Conservation (phyloP, 1,140 invertebrate genomes). For the Charaxes varanes region DNA sequence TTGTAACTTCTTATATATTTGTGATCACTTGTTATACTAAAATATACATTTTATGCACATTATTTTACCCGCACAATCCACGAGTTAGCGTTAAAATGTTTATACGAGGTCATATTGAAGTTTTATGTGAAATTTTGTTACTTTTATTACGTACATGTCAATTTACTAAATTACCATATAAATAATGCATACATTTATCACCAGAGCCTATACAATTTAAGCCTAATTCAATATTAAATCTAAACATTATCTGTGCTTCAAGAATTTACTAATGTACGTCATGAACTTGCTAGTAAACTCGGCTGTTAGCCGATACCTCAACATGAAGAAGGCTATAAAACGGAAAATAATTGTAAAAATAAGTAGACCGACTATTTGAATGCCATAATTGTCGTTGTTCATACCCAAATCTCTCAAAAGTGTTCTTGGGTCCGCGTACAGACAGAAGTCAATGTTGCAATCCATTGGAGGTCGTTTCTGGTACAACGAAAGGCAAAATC, state of each 20-base stretch:
- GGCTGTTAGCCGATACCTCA: constrained; percentile 58
- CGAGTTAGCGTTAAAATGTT: too few relatives aligned
- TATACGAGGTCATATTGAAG: too few relatives aligned
- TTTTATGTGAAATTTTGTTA: neutral
- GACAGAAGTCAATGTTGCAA: constrained; percentile 59
- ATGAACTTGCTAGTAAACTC: constrained; percentile 70
- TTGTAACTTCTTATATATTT: too few relatives aligned
- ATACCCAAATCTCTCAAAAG: constrained; percentile 71
- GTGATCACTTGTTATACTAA: too few relatives aligned
- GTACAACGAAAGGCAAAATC: constrained; percentile 61
- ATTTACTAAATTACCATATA: too few relatives aligned
- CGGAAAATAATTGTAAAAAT: constrained; percentile 64
- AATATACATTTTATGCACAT: too few relatives aligned
- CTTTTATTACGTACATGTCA: too few relatives aligned
- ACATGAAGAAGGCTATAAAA: constrained; percentile 55
- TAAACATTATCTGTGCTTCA: constrained; percentile 59
- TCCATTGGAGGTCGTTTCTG: constrained; percentile 49
- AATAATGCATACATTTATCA: too few relatives aligned
- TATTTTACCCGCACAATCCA: too few relatives aligned
- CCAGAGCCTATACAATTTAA: too few relatives aligned
- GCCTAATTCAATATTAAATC: neutral
- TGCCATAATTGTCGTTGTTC: constrained; percentile 38
- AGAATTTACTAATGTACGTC: constrained; percentile 60
- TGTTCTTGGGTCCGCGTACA: constrained; percentile 76
- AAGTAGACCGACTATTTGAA: constrained; percentile 62